These are phyloP conservation scores for Cherax quadricarinatus DNA, from an alignment of 1,140 invertebrate species.

Conservation along the genomic window DNA sequence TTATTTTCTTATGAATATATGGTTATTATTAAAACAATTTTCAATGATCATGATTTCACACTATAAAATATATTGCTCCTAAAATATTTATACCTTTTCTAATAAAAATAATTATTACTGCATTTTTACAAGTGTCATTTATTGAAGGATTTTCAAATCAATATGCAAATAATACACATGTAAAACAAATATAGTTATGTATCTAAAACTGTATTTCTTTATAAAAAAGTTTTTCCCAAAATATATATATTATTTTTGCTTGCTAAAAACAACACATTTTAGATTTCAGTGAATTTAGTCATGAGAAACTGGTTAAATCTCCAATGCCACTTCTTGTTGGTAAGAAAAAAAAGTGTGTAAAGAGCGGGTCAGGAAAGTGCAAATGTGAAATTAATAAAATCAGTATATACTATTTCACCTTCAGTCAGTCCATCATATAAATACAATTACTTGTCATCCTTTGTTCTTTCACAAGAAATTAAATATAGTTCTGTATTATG, in stretches of 20 bases:
- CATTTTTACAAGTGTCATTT: not conserved
- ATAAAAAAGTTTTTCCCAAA: not conserved
- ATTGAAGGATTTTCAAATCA: not conserved
- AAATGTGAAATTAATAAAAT: not conserved
- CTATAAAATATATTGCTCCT: conserved; percentile 6
- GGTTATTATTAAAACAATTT: not conserved
- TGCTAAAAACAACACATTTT: not conserved
- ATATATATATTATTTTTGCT: not conserved
- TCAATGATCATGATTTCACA: conserved; percentile 7
- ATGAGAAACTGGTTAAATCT: not conserved
- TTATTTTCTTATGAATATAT: conserved; percentile 20
- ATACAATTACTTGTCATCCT: not conserved
- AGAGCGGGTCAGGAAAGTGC: not conserved
- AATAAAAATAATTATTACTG: conserved; percentile 12
- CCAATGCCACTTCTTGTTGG: not conserved
- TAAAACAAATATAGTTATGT: not conserved
- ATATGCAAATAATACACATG: not conserved
- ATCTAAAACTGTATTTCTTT: not conserved
- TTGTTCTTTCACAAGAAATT: not conserved
- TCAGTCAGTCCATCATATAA: not conserved
- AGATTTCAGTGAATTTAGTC: not conserved
- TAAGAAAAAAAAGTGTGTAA: not conserved
- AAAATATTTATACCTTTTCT: conserved; percentile 11
- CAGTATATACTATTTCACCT: not conserved
- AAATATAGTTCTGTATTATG: not conserved